These are phyloP conservation scores for Trissolcus japonicus DNA, from an alignment of 2,888 invertebrate species.

Conservation along the genomic window DNA sequence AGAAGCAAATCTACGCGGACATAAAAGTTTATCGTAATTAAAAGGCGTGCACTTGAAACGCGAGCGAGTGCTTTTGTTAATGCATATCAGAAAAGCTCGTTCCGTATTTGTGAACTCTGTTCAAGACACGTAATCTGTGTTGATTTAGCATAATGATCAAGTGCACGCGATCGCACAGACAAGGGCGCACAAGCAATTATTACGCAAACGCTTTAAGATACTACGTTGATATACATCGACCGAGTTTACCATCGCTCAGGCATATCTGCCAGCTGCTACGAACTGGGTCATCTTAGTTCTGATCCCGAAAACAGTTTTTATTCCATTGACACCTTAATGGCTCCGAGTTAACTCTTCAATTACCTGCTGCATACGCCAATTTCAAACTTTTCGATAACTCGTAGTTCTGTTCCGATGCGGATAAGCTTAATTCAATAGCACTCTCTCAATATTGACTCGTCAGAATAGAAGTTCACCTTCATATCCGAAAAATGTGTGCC, in stretches of 20 bases:
- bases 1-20: neutral
- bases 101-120: constrained; percentile 33
- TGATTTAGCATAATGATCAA: constrained; percentile 49
- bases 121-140: constrained; percentile 41
- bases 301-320: constrained; percentile 34
- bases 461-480: too few relatives aligned
- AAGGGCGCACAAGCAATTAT: constrained; percentile 38
- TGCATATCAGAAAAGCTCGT: constrained; percentile 38
- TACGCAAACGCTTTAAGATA: constrained; percentile 43
- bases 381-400: constrained; percentile 11
- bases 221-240: constrained; percentile 31
- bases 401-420: neutral
- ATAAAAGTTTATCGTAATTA: constrained; percentile 35
- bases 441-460: too few relatives aligned
- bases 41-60: constrained; percentile 11
- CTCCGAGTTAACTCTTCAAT: constrained; percentile 17
- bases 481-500: too few relatives aligned
- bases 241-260: constrained; percentile 38
- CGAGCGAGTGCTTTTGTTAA: constrained; percentile 19
- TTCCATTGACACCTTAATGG: constrained; percentile 36
- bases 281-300: constrained; percentile 40
- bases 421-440: constrained; percentile 3
- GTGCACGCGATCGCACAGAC: constrained; percentile 43
- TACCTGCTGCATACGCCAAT: constrained; percentile 4
- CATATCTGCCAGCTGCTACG: constrained; percentile 20